These are phyloP conservation scores for Thermophis baileyi DNA, from an alignment of 2,113 vertebrate species.

Conservation along the genomic window DNA sequence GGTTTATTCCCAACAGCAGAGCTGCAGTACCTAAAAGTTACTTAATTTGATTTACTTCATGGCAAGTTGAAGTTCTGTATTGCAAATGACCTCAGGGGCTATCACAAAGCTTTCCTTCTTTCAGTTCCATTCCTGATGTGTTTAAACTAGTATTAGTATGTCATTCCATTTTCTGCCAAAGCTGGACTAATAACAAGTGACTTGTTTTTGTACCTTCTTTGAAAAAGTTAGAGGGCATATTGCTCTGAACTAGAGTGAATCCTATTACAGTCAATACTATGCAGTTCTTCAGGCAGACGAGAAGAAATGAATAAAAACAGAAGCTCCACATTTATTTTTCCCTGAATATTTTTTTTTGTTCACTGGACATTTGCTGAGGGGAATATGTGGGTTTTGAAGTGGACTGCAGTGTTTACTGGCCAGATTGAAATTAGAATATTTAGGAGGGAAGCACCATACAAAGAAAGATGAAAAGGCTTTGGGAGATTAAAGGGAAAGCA, in stretches of 20 bases:
- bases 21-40: neutral
- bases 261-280: neutral
- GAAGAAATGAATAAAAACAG: conserved; percentile 10
- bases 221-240: neutral
- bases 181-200: neutral
- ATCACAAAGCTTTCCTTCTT: neutral
- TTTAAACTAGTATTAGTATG: neutral
- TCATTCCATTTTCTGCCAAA: conserved; percentile 8
- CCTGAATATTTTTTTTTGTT: neutral
- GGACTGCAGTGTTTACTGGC: neutral
- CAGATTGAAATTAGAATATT: conserved; percentile 3
- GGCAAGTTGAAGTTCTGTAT: neutral
- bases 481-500: conserved; percentile 19
- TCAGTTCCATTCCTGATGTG: neutral
- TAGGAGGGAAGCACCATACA: neutral
- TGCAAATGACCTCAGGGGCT: neutral
- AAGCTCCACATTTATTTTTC: conserved; percentile 5
- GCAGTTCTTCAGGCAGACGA: neutral
- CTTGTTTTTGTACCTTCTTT: neutral
- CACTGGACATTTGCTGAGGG: neutral
- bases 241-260: neutral
- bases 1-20: neutral
- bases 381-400: conserved; percentile 5
- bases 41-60: neutral
- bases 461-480: conserved; percentile 1